Evolutionary conservation across 2,888 invertebrate genomes (phyloP).

Genomic region (Eudemis profundana): DNA sequence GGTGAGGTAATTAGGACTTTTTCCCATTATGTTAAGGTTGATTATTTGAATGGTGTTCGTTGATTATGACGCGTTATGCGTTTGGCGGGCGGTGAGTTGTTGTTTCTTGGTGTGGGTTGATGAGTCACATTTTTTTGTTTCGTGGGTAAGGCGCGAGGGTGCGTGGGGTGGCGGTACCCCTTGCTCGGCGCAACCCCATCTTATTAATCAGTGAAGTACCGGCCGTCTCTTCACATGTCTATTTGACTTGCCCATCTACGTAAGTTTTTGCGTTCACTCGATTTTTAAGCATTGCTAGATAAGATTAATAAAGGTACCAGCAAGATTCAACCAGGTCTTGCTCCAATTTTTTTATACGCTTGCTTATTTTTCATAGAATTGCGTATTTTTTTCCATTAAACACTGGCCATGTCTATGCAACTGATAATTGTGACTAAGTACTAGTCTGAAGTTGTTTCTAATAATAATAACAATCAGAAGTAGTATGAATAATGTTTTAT

Average conservation of each 20-base stretch:
- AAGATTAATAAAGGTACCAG: no score
- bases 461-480: no score
- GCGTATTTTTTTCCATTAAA: no score
- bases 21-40: conserved; percentile 68
- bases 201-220: conserved; percentile 85
- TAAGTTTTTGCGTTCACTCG: conserved; percentile 60
- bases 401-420: no score
- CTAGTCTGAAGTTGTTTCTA: no score
- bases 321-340: no score
- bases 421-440: no score
- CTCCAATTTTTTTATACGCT: no score
- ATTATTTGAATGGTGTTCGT: conserved; percentile 63
- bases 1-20: conserved; percentile 62
- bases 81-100: conserved; percentile 62
- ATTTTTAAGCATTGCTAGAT: conserved; percentile 5
- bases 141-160: conserved; percentile 84
- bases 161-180: conserved; percentile 81
- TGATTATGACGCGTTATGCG: conserved; percentile 63
- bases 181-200: conserved; percentile 83
- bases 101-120: conserved; percentile 82
- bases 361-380: no score
- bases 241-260: conserved; percentile 76
- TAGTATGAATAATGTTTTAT: no score
- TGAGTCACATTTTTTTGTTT: conserved; percentile 87
- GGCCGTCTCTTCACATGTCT: conserved; percentile 83